A percentile compares a stretch with the other conserved stretches of the same genome.
Conservation (phyloP, 2,113 vertebrate genomes). For the Lophochroa leadbeateri region DNA sequence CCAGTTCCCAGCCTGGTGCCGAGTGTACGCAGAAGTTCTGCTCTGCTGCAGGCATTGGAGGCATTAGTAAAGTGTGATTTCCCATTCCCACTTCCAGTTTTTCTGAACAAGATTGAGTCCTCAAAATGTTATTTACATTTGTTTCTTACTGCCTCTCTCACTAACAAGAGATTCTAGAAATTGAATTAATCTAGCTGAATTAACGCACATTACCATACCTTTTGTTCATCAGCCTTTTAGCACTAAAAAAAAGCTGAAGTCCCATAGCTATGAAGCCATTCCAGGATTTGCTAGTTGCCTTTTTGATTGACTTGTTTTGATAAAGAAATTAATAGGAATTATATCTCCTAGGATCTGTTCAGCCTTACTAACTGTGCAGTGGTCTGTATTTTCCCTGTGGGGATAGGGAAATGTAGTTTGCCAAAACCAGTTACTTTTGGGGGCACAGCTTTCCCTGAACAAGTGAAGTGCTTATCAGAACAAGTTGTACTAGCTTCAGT, state of each 20-base stretch:
- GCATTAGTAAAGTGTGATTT: neutral
- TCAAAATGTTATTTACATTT: neutral
- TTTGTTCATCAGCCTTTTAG: neutral
- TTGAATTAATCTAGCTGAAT: neutral
- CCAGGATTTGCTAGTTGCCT: neutral
- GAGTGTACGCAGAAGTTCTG: accelerated
- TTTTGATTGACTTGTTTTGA: neutral
- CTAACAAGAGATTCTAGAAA: neutral
- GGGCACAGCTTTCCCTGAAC: neutral
- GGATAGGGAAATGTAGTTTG: neutral
- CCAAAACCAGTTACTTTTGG: slow-evolving; percentile 1
- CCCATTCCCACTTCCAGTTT: neutral
- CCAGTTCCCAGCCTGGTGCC: neutral
- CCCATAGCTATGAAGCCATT: neutral
- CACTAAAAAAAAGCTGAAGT: neutral
- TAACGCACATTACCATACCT: neutral
- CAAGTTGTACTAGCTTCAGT: neutral
- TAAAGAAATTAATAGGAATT: slow-evolving; percentile 2
- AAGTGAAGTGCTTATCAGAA: slow-evolving; percentile 14
- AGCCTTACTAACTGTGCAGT: neutral
- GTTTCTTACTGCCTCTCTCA: neutral
- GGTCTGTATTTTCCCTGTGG: neutral
- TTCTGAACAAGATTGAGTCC: neutral
- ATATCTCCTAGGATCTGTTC: neutral
- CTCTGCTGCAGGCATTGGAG: neutral